phyloP scores from a whole-genome alignment of 2,113 vertebrate species.

The Amphilophus citrinellus region DNA sequence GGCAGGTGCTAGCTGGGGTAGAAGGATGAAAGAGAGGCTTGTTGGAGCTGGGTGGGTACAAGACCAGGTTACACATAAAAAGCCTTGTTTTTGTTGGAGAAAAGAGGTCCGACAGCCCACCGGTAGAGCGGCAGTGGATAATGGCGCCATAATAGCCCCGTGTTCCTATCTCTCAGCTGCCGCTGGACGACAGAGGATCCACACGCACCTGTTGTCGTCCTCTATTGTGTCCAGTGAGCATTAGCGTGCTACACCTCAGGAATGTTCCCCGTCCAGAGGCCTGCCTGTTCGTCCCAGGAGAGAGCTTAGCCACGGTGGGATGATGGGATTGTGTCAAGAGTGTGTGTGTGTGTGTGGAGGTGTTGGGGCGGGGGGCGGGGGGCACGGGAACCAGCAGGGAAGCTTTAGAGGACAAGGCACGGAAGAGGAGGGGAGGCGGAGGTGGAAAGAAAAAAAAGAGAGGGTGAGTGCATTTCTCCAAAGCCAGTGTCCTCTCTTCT shows the following conservation, averaged over 20 bases:
- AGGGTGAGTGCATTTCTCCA: constrained; percentile 57
- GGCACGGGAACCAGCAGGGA: constrained; percentile 52
- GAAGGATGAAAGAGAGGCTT: constrained; percentile 75
- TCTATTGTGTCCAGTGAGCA: constrained; percentile 69
- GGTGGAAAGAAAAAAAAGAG: constrained; percentile 22
- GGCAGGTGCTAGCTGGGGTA: constrained; percentile 79
- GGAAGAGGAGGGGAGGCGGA: constrained; percentile 40
- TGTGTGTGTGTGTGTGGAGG: neutral
- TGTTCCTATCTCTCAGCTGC: constrained; percentile 78
- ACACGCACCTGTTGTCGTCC: constrained; percentile 75
- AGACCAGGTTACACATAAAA: constrained; percentile 79
- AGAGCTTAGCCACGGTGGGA: constrained; percentile 65
- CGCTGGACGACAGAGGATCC: constrained; percentile 74
- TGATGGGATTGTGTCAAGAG: constrained; percentile 44
- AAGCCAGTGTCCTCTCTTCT: constrained; percentile 73
- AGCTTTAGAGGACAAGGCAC: constrained; percentile 63
- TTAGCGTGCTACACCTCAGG: constrained; percentile 67
- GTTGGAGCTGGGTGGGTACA: constrained; percentile 57
- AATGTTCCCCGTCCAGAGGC: constrained; percentile 71
- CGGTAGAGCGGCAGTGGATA: constrained; percentile 57
- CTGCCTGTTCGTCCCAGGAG: constrained; percentile 73
- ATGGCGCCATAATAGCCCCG: constrained; percentile 64
- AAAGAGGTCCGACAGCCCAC: constrained; percentile 62
- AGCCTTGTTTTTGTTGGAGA: constrained; percentile 68
- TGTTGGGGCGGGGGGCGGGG: neutral